Evolutionary conservation across 1,140 invertebrate genomes (phyloP).

Genomic region (Vanessa tameamea): DNA sequence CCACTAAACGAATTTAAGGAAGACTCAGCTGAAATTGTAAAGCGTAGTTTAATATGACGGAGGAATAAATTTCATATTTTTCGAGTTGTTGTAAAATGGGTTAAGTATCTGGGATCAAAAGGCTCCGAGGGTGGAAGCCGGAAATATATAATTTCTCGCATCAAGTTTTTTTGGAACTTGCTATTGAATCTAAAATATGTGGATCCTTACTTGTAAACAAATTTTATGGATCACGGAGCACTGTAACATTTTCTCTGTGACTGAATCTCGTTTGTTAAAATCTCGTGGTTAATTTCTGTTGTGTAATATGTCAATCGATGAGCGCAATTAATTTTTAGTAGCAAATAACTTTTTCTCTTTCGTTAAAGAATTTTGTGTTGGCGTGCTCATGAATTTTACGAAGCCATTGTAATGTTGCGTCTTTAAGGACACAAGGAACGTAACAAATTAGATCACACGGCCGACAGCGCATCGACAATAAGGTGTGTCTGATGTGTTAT

Average conservation of each 20-base stretch:
- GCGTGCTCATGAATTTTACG: too few relatives aligned
- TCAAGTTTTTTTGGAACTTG: conserved; percentile 8
- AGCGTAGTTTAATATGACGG: background rate
- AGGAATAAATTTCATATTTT: conserved; percentile 6
- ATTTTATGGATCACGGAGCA: conserved; percentile 3
- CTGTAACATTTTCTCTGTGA: background rate
- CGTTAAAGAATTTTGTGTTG: too few relatives aligned
- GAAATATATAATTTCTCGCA: conserved; percentile 10
- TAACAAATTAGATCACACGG: too few relatives aligned
- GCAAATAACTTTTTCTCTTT: too few relatives aligned
- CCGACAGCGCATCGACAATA: too few relatives aligned
- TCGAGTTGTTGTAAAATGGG: conserved; percentile 9
- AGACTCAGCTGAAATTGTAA: conserved; percentile 7
- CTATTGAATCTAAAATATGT: conserved; percentile 2
- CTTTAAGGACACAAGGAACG: too few relatives aligned
- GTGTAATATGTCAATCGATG: too few relatives aligned
- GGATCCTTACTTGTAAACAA: background rate
- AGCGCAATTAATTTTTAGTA: too few relatives aligned
- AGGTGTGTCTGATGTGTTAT: too few relatives aligned
- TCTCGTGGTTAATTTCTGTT: background rate
- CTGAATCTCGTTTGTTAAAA: background rate
- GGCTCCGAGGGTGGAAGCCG: background rate
- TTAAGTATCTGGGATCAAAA: conserved; percentile 14
- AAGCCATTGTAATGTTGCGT: too few relatives aligned
- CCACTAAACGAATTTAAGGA: conserved; percentile 7